Percentiles rank a stretch among this genome's conserved stretches.
phyloP scores from a whole-genome alignment of 1,140 invertebrate genomes.

The Augochlora pura region DNA sequence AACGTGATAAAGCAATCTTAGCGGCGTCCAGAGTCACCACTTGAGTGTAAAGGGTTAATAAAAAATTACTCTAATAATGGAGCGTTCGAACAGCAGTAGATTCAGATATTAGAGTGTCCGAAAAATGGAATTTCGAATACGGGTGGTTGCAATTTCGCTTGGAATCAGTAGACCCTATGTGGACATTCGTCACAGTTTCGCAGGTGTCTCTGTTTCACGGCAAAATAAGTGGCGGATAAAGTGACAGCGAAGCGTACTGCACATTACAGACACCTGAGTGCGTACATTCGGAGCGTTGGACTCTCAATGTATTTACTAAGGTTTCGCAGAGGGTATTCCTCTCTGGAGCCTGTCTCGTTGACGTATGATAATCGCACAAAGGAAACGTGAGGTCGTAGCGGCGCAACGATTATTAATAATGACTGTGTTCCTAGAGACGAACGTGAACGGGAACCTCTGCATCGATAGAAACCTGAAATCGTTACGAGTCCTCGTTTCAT shows the following conservation, averaged over 20 bases:
- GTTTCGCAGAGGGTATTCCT: constrained; percentile 11
- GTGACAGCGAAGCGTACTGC: constrained; percentile 22
- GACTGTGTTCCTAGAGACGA: background rate
- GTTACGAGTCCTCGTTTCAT: too few species aligned
- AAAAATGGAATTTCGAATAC: too few species aligned
- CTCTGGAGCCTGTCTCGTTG: background rate
- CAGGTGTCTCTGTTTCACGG: constrained; percentile 6
- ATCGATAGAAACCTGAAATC: too few species aligned
- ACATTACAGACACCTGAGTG: constrained; percentile 30
- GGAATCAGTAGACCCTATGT: background rate
- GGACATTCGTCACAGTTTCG: constrained; percentile 25
- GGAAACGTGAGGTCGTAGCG: constrained; percentile 1
- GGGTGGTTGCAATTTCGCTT: too few species aligned
- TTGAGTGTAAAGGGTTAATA: too few species aligned
- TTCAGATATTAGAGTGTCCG: too few species aligned
- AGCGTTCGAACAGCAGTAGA: too few species aligned
- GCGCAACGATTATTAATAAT: background rate
- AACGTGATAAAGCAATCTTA: too few species aligned
- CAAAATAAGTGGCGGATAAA: constrained; percentile 34
- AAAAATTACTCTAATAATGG: too few species aligned
- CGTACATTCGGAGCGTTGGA: constrained; percentile 17
- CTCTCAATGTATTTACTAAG: constrained; percentile 16
- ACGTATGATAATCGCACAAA: constrained; percentile 32
- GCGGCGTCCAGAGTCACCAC: too few species aligned
- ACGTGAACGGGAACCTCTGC: too few species aligned